Evolutionary conservation across 2,888 invertebrate genomes (phyloP).

Genomic region (Brachynemurus nebulosus): DNA sequence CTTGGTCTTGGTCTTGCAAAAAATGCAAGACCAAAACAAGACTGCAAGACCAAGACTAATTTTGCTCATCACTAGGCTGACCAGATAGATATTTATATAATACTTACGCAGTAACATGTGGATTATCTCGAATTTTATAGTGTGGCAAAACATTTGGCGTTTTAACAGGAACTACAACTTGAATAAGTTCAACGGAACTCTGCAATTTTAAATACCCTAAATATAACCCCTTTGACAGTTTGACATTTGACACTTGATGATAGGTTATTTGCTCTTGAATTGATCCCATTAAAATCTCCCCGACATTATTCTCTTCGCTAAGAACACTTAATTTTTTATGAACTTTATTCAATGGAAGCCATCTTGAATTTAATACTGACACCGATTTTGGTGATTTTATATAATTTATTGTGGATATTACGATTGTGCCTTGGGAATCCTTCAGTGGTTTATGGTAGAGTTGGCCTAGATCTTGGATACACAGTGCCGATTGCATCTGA

Average conservation of each 20-base stretch:
- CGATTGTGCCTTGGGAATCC: conserved; percentile 80
- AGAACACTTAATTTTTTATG: conserved; percentile 62
- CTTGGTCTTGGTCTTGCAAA: no score
- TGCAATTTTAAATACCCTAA: conserved; percentile 93
- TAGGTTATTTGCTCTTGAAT: conserved; percentile 66
- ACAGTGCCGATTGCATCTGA: conserved; percentile 83
- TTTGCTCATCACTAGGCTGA: no score
- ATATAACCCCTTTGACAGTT: conserved; percentile 78
- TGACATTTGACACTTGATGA: conserved; percentile 69
- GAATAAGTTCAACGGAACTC: conserved; percentile 87
- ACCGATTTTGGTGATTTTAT: conserved; percentile 71
- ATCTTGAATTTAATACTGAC: conserved; percentile 80
- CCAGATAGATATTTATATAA: conserved; percentile 1
- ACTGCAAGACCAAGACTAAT: no score
- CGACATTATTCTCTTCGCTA: conserved; percentile 60
- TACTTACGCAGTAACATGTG: conserved; percentile 86
- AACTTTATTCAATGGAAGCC: conserved; percentile 79
- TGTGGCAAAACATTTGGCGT: conserved; percentile 93
- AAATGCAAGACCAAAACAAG: no score
- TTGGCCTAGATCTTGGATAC: conserved; percentile 88
- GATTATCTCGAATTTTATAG: conserved; percentile 83
- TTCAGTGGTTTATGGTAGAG: conserved; percentile 82
- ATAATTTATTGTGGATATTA: conserved; percentile 75
- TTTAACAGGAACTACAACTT: conserved; percentile 82
- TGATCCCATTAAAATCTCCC: conserved; percentile 73